phyloP scores from a whole-genome alignment of 2,797 vertebrate species.

The Hydrophis major region DNA sequence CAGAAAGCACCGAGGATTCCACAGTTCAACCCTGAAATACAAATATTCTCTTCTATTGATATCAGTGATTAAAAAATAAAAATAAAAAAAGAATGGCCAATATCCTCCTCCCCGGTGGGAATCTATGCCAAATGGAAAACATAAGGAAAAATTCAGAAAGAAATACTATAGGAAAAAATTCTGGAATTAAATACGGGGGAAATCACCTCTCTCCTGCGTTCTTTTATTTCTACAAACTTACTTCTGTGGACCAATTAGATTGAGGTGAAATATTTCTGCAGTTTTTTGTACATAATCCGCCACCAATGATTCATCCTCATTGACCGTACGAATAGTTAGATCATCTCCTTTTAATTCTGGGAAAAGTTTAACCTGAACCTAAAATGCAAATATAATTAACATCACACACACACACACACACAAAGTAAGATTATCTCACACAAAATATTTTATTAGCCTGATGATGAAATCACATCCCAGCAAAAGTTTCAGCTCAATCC shows the following conservation, averaged over 20 bases:
- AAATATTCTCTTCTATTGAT: not conserved
- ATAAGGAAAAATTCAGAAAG: not conserved
- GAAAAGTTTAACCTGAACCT: constrained; percentile 87
- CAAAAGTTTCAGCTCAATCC: not conserved
- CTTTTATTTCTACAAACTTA: constrained; percentile 59
- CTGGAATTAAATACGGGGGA: not conserved
- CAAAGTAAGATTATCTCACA: not conserved
- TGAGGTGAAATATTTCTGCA: constrained; percentile 78
- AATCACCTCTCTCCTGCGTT: not conserved
- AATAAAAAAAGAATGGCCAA: not conserved
- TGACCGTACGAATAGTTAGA: constrained; percentile 75
- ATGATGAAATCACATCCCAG: constrained; percentile 1
- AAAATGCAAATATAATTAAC: constrained; percentile 30
- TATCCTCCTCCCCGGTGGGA: not conserved
- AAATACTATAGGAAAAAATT: not conserved
- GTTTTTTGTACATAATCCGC: constrained; percentile 73
- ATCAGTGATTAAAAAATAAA: not conserved
- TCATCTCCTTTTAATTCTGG: constrained; percentile 70
- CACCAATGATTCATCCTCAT: constrained; percentile 78
- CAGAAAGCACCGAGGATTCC: not conserved
- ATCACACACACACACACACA: not conserved
- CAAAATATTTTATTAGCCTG: not conserved
- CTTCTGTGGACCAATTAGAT: constrained; percentile 84
- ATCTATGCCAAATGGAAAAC: not conserved
- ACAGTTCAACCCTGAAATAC: not conserved